Conservation (phyloP, 2,888 invertebrate species). For the Pimpla rufipes region DNA sequence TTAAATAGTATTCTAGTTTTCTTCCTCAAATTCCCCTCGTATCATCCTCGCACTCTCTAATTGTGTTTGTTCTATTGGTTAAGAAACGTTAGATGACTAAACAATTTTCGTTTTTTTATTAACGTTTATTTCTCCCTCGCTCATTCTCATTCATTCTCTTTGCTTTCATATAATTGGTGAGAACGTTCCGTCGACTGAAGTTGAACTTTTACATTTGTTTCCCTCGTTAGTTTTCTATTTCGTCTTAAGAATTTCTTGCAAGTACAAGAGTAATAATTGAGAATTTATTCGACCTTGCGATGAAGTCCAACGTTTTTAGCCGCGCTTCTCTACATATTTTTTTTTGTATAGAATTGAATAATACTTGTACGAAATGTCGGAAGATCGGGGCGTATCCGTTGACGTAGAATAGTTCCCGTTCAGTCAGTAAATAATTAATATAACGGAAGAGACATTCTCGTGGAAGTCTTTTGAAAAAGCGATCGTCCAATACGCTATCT, state of each 20-base stretch:
- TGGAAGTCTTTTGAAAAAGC: constrained; percentile 51
- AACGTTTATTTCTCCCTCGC: constrained; percentile 11
- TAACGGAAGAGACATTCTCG: constrained; percentile 61
- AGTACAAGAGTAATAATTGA: background rate
- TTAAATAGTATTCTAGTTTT: constrained; percentile 34
- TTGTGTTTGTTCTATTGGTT: constrained; percentile 35
- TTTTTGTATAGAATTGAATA: constrained; percentile 12
- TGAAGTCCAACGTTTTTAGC: constrained; percentile 1
- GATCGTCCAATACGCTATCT: constrained; percentile 38
- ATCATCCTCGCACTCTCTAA: constrained; percentile 42
- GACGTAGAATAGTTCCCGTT: constrained; percentile 12
- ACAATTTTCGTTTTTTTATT: constrained; percentile 20
- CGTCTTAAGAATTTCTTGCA: constrained; percentile 1
- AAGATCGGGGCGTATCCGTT: constrained; percentile 30
- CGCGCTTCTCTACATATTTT: background rate
- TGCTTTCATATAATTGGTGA: constrained; percentile 46
- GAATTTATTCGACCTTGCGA: constrained; percentile 8
- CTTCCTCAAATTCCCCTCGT: background rate
- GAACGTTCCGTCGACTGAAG: constrained; percentile 34
- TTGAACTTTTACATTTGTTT: constrained; percentile 29
- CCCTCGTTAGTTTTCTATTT: constrained; percentile 11
- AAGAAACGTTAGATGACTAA: constrained; percentile 35
- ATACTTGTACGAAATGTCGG: constrained; percentile 44
- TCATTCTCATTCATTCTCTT: constrained; percentile 31
- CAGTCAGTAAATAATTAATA: constrained; percentile 44